These are phyloP conservation scores for Palaemon carinicauda DNA, from an alignment of 1,140 invertebrate genomes.

Conservation along the genomic window DNA sequence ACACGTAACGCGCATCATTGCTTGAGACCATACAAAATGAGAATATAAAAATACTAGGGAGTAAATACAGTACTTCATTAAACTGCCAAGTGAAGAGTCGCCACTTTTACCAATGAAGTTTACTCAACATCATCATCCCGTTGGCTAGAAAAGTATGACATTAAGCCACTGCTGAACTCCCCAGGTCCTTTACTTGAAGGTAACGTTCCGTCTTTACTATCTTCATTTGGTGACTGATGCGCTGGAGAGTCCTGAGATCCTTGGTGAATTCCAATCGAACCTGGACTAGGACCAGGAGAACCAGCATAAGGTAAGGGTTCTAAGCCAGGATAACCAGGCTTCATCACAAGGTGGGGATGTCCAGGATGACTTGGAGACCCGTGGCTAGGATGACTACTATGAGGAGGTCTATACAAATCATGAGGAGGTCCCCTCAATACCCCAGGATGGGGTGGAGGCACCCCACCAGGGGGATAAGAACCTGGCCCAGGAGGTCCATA, in stretches of 20 bases:
- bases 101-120: conserved; percentile 26
- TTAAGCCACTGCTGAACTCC: conserved; percentile 71
- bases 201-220: conserved; percentile 36
- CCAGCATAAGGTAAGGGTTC: conserved; percentile 57
- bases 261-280: conserved; percentile 22
- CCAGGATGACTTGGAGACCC: conserved; percentile 56
- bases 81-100: conserved; percentile 37
- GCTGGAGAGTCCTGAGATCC: conserved; percentile 43
- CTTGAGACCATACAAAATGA: conserved; percentile 56
- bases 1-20: conserved; percentile 32
- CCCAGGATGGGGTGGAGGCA: conserved; percentile 52
- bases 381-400: conserved; percentile 27
- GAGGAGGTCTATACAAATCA: conserved; percentile 55
- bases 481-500: conserved; percentile 42
- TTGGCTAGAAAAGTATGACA: conserved; percentile 88
- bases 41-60: conserved; percentile 57
- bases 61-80: conserved; percentile 49
- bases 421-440: conserved; percentile 57
- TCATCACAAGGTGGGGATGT: conserved; percentile 52
- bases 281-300: conserved; percentile 43
- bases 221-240: conserved; percentile 35
- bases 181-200: conserved; percentile 43
- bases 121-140: conserved; percentile 76
- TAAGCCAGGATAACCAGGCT: conserved; percentile 56
- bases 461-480: conserved; percentile 32